phyloP scores from a whole-genome alignment of 2,888 invertebrate species.

The Phorcus lineatus region DNA sequence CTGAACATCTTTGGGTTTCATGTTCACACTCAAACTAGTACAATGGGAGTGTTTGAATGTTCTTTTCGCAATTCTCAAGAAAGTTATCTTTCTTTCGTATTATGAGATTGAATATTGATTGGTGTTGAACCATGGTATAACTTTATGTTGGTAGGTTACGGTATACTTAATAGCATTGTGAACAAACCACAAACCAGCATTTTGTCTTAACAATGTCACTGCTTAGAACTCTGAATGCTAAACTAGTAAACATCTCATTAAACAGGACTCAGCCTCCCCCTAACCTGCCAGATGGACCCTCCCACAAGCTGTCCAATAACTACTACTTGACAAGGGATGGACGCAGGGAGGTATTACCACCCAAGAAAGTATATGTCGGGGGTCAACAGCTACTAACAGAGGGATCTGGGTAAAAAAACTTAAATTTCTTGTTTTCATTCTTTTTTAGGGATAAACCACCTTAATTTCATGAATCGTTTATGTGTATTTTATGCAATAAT shows the following conservation, averaged over 20 bases:
- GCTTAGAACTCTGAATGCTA: no score
- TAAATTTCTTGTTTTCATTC: no score
- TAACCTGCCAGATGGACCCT: conserved; percentile 86
- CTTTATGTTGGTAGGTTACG: not conserved
- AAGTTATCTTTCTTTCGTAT: not conserved
- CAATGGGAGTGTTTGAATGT: no score
- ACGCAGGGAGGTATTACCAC: conserved; percentile 86
- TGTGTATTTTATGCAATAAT: no score
- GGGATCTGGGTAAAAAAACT: not conserved
- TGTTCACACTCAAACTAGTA: no score
- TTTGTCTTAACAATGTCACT: not conserved
- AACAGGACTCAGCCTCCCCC: conserved; percentile 88
- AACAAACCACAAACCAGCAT: not conserved
- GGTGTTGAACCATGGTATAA: not conserved
- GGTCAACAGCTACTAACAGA: conserved; percentile 27
- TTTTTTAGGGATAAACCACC: no score
- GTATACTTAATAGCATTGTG: not conserved
- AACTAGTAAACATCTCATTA: not conserved
- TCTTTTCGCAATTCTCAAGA: no score
- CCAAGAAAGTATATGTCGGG: conserved; percentile 75
- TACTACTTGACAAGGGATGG: conserved; percentile 91
- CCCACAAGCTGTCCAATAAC: conserved; percentile 86
- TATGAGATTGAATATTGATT: not conserved
- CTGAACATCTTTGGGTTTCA: no score
- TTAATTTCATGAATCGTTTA: no score